These are phyloP conservation scores for Carassius auratus DNA, from an alignment of 2,113 vertebrate genomes.

Conservation along the genomic window DNA sequence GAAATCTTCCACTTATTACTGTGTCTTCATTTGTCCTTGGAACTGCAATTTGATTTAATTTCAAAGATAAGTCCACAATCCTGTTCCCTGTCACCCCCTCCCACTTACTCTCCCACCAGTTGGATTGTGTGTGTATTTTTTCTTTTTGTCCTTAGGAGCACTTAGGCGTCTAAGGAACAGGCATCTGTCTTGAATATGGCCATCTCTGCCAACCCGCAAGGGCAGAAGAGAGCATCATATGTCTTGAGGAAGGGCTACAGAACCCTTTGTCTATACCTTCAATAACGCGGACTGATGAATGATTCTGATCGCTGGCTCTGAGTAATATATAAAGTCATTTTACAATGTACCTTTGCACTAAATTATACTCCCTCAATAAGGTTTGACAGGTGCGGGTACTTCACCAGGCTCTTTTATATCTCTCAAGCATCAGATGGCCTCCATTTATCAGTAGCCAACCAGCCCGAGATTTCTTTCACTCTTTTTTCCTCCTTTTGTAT, in stretches of 20 bases:
- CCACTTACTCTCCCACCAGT: conserved; percentile 32
- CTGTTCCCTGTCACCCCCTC: conserved; percentile 25
- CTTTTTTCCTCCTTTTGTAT: conserved; percentile 43
- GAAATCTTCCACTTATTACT: conserved; percentile 52
- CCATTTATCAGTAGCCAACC: conserved; percentile 63
- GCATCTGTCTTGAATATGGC: conserved; percentile 59
- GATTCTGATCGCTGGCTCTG: conserved; percentile 57
- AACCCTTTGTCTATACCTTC: conserved; percentile 59
- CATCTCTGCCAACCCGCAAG: conserved; percentile 59
- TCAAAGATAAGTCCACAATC: conserved; percentile 56
- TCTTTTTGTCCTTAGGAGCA: conserved; percentile 51
- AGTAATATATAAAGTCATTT: conserved; percentile 63
- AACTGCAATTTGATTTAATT: conserved; percentile 58
- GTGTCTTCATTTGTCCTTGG: conserved; percentile 51
- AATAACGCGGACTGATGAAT: conserved; percentile 59
- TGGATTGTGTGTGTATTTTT: conserved; percentile 34
- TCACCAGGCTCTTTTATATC: conserved; percentile 62
- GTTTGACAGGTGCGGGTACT: conserved; percentile 64
- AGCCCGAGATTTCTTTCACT: conserved; percentile 53
- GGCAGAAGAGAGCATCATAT: conserved; percentile 59
- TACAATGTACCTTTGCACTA: conserved; percentile 58
- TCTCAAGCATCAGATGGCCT: conserved; percentile 61
- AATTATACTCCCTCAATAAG: conserved; percentile 63
- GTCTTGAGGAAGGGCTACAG: conserved; percentile 56
- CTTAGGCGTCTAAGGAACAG: conserved; percentile 57